Evolutionary conservation across 2,888 invertebrate genomes (phyloP), one percentile per base, ranked within the genome.

Genomic region (Aleiodes testaceus): DNA sequence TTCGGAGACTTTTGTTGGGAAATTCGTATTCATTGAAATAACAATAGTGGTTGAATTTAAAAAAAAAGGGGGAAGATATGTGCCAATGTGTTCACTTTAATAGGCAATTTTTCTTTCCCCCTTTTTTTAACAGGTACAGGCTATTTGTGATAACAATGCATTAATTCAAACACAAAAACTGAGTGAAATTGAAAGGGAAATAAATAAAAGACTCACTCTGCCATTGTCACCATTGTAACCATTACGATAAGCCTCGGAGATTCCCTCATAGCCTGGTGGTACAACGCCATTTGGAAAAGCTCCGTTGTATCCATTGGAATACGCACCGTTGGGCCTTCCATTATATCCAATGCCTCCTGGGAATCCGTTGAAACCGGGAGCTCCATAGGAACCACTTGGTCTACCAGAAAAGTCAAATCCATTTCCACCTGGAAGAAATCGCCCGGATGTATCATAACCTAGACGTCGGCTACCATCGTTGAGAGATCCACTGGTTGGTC

Each of bases 401-500:
- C 78, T 73, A 14, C 55, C 36, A 16, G 47, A 68, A 26, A 70
- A 64, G 16, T 72, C 74, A n/a, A 72, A 72, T 30, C 63, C 73
- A 64, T 71, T 75, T 61, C 69, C 72, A 26, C 72, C 74, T 12
- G 75, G 74, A 47, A 72, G 64, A 16, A 74, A 74, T 72, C 70
- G 72, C 36, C 72, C 73, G n/a, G 73, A 59, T 45, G 74, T 59
- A 52, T 74, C 69, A 61, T 69, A 75, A 52, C 76, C 76, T 45
- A 22, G n/a, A 22, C 74, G 72, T 71, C 74, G 72, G 52, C 61
- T 53, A 53, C 66, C 20, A 22, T 63, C 65, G 14, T 75, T 72
- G 26, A 76, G 76, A 70, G 72, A 70, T 68, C 77, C 78, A 14
- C 74, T 70, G 30, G 5, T 78, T 72, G 86, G 86, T 72, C 86